Evolutionary conservation across 37 sponge, comb jelly and placozoan species (phyloP), one percentile per base, ranked within the genome.

Genomic region (Sycon ciliatum): DNA sequence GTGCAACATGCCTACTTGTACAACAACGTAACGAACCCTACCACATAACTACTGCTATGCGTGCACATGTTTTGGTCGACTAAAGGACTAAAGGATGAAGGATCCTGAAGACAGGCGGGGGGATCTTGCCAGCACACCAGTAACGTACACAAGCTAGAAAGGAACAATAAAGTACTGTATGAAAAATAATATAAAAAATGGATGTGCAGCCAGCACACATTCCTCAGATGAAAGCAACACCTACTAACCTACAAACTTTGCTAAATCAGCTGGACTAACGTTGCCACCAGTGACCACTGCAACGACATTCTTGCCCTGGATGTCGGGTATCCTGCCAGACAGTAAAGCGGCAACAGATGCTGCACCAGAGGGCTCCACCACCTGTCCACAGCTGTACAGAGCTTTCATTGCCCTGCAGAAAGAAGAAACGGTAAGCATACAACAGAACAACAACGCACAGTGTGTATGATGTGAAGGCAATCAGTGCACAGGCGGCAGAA

Each of bases 331-430:
- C 36, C 68, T 73, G 60, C 79, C 74, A 38, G 49, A 65, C 61
- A 39, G 61, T 33, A 83, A 38, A 53, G 84, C 84, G 27, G 79
- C 70, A 27, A 83, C 13, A 4, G 74, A 66, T 9, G 84, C 84
- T 3, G 79, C 79, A 23, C 84, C 84, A 0, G 84, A 83, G 0
- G 84, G 84, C 79, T 83, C 84, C 7, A 74, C 84, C 29, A 83
- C 73, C 1, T 79, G 73, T 28, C 84, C 84, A 23, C 38, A 33
- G 22, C 72, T 39, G 55, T 74, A 83, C 39, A 83, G 62, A 7
- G 53, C 2, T 36, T 56, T 26, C 18, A 74, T 69, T 20, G 74
- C 61, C 7, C 63, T 60, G 16, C 63, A 60, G 30, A 60, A n/a
- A 18, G 7, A 11, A 9, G 16, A 60, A 7, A 18, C 13, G 7